Base-by-base conservation (phyloP, 2,888 invertebrate species). In the Cryptocheilus praepositus region DNA sequence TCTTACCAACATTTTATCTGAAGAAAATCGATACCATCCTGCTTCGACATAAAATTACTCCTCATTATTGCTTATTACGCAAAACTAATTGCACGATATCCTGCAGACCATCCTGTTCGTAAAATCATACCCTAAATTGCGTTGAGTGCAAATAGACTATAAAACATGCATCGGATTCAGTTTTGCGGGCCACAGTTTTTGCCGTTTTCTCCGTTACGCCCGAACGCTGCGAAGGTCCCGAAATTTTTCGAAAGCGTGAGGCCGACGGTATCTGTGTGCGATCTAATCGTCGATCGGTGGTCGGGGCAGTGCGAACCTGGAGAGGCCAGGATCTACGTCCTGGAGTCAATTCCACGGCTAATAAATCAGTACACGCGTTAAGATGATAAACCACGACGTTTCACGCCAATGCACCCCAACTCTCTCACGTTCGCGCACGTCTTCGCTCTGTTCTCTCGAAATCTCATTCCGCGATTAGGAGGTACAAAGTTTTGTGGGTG, bases 291-390 rank as follows among this genome's bases (percentile, higher is more conserved):
- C 56, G 74, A 77, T 76, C 69, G 44, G 43, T 61, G 51, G 64
- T 64, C 59, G 46, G 45, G n/a, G 25, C 21, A 45, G 67, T 22
- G 54, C 28, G 21, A n/a, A 58, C 56, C 61, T 52, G 36, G 61
- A 63, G 67, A 73, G 55, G 64, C 66, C 45, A 7, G 11, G 36
- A 36, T 36, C 36, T 36, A 11, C 66, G 64, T 64, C 70, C 52
- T 61, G 49, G 66, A 65, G 69, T 71, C 75, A 70, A 67, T 73
- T 66, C 63, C 51, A 53, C 61, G 73, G 73, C 79, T 79, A 70
- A 79, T 78, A 73, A 76, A 78, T 79, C 77, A 68, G 76, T 67
- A 73, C 63, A 57, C 74, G 74, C 74, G 70, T 77, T 74, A 69
- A 61, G 59, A 51, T 76, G 73, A 78, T 79, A 79, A 76, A 78